Percentiles rank a stretch among this genome's conserved stretches.
phyloP scores from a whole-genome alignment of 2,113 vertebrate genomes.

The Ranitomeya variabilis region DNA sequence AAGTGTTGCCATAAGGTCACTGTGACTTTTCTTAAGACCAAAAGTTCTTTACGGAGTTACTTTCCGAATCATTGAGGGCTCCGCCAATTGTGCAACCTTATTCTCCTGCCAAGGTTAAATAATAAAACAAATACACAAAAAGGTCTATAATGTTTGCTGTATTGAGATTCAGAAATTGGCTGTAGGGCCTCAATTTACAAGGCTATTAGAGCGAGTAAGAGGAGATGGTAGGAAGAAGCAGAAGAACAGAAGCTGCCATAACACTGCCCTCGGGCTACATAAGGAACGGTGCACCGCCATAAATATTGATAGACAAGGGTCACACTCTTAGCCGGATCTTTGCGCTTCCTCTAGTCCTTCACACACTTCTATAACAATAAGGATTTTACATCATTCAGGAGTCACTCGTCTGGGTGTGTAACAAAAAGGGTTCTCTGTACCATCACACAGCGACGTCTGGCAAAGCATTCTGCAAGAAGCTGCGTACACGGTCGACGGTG shows the following conservation, averaged over 20 bases:
- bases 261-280: slow-evolving; percentile 22
- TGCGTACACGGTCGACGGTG: not conserved
- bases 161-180: slow-evolving; percentile 39
- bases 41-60: not conserved
- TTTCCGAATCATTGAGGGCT: slow-evolving; percentile 2
- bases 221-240: slow-evolving; percentile 15
- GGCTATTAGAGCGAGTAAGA: slow-evolving; percentile 47
- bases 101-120: slow-evolving; percentile 13
- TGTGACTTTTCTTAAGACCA: not conserved
- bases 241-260: slow-evolving; percentile 35
- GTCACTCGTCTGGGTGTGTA: not conserved
- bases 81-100: slow-evolving; percentile 1
- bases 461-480: not conserved
- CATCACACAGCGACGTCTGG: not conserved
- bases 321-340: not conserved
- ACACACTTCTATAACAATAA: not conserved
- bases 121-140: slow-evolving; percentile 27
- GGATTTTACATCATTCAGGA: not conserved
- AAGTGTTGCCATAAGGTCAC: not conserved
- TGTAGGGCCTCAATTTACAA: slow-evolving; percentile 52
- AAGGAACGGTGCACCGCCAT: not conserved
- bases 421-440: not conserved
- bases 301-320: slow-evolving; percentile 22
- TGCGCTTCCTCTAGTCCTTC: not conserved
- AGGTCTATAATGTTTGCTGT: slow-evolving; percentile 21